Evolutionary conservation across 2,888 invertebrate genomes (phyloP).

Genomic region (Tenthredo mesomela): DNA sequence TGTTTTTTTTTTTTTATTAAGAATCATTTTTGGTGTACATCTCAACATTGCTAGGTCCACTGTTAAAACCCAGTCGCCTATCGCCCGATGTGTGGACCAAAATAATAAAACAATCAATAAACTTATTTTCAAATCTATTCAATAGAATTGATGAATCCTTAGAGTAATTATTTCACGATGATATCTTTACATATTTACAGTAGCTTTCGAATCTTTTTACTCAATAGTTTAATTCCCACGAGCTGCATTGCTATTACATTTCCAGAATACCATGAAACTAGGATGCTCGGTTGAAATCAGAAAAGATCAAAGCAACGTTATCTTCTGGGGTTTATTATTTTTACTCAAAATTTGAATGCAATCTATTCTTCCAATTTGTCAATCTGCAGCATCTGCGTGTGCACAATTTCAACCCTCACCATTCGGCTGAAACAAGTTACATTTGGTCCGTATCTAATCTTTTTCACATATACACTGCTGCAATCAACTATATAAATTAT

Average conservation of each 20-base stretch:
- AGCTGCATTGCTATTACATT: neutral
- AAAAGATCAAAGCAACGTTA: neutral
- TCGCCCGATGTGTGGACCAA: neutral
- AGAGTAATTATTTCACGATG: neutral
- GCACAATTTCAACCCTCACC: neutral
- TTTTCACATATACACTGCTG: neutral
- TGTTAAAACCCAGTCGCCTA: neutral
- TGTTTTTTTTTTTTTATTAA: neutral
- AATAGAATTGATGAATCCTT: neutral
- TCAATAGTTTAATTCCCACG: neutral
- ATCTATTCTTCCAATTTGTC: neutral
- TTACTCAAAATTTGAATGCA: neutral
- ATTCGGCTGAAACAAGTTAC: neutral
- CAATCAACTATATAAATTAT: neutral
- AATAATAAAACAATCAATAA: neutral
- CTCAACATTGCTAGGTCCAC: neutral
- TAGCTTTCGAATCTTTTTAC: neutral
- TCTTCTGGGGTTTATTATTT: neutral
- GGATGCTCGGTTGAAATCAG: neutral
- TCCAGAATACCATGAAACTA: neutral
- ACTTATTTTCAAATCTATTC: neutral
- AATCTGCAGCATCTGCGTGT: neutral
- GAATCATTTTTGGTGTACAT: neutral
- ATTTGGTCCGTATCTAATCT: neutral
- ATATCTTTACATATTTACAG: constrained; percentile 46